Evolutionary conservation across 2,113 vertebrate genomes (phyloP).

Genomic region (Aspidoscelis tigris): DNA sequence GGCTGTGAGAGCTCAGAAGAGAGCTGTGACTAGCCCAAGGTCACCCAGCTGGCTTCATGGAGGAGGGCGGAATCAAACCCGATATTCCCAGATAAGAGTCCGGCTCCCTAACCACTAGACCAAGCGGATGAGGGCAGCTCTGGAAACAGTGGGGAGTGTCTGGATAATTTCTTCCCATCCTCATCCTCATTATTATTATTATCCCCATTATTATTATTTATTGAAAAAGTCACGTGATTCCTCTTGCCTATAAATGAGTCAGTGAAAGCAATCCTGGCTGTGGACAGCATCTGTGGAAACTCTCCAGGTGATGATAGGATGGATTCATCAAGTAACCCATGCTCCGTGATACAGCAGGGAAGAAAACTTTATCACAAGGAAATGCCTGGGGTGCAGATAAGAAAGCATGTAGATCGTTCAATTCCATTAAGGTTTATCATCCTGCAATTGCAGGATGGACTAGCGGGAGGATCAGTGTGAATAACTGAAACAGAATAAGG

Average conservation of each 20-base stretch:
- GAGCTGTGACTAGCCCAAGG: too few species aligned
- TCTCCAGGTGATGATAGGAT: slow-evolving; percentile 5
- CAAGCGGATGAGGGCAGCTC: not conserved
- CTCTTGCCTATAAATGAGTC: not conserved
- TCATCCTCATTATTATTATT: too few species aligned
- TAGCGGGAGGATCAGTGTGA: too few species aligned
- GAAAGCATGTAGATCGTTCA: not conserved
- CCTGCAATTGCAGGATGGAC: not conserved
- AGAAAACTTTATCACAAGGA: slow-evolving; percentile 1
- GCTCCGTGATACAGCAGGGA: not conserved
- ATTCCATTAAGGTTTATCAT: not conserved
- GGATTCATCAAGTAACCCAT: not conserved
- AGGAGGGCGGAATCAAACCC: too few species aligned
- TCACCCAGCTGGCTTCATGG: too few species aligned
- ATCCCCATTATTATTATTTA: too few species aligned
- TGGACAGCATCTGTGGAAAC: not conserved
- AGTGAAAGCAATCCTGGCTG: not conserved
- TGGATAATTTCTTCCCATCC: not conserved
- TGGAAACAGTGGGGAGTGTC: not conserved
- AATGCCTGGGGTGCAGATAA: slow-evolving; percentile 15
- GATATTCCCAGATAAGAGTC: too few species aligned
- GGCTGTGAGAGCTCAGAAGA: too few species aligned
- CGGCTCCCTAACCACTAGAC: too few species aligned
- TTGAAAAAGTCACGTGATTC: not conserved
- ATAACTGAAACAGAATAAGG: not conserved